Conservation (phyloP, 2,797 vertebrate genomes). For the Anguilla anguilla region DNA sequence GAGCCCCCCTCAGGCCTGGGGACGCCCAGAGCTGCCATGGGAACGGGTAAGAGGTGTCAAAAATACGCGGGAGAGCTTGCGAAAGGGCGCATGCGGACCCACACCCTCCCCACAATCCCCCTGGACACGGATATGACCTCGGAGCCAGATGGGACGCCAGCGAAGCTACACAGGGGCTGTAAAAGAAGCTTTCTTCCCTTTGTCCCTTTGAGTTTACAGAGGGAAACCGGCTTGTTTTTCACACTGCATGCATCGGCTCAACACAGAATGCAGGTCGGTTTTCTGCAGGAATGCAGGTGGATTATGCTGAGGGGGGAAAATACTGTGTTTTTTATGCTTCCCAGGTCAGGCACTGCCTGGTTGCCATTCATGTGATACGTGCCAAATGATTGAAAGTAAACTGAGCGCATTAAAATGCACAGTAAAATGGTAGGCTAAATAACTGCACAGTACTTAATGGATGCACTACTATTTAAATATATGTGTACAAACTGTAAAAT, state of each 20-base stretch:
- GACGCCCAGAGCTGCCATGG: conserved; percentile 52
- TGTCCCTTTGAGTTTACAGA: conserved; percentile 59
- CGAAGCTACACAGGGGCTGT: conserved; percentile 66
- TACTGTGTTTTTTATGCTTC: background rate
- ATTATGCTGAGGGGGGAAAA: background rate
- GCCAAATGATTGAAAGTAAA: background rate
- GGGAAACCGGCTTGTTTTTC: background rate
- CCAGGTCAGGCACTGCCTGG: background rate
- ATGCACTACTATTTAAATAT: background rate
- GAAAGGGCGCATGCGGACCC: background rate
- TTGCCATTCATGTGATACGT: background rate
- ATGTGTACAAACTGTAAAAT: background rate
- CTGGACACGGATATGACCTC: background rate
- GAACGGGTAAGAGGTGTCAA: conserved; percentile 6
- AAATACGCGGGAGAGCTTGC: background rate
- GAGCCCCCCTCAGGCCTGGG: conserved; percentile 63
- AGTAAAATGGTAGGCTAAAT: background rate
- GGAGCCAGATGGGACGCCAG: conserved; percentile 68
- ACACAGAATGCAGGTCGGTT: conserved; percentile 55
- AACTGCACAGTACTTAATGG: background rate
- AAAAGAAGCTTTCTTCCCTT: conserved; percentile 77
- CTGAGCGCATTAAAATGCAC: background rate
- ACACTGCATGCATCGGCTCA: conserved; percentile 53
- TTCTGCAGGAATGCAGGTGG: conserved; percentile 50
- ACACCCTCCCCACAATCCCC: background rate